Conservation (phyloP, 2,113 vertebrate species). For the Trichomycterus rosablanca region DNA sequence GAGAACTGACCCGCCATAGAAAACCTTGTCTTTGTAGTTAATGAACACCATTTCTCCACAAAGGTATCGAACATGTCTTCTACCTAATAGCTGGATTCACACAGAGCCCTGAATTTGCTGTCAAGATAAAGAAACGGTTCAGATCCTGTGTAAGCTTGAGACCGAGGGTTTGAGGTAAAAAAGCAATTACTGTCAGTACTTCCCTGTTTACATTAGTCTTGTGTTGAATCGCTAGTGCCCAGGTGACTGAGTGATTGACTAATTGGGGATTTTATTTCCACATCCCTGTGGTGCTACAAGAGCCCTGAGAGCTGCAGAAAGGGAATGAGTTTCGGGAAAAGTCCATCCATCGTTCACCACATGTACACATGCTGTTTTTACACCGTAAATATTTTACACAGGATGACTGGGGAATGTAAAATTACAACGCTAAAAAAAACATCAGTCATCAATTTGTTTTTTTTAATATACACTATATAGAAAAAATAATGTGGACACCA, state of each 20-base stretch:
- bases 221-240: conserved; percentile 4
- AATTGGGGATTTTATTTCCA: not conserved
- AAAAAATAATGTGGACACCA: too few species aligned
- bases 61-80: conserved; percentile 4
- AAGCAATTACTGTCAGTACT: conserved; percentile 11
- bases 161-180: conserved; percentile 1
- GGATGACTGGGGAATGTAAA: not conserved
- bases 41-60: conserved; percentile 4
- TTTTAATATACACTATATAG: too few species aligned
- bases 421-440: not conserved
- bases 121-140: conserved; percentile 10
- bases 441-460: not conserved
- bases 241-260: not conserved
- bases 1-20: too few species aligned
- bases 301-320: not conserved
- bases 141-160: not conserved
- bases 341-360: not conserved
- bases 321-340: not conserved
- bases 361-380: conserved; percentile 1
- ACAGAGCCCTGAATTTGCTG: not conserved
- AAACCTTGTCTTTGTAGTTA: conserved; percentile 7
- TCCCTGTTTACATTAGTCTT: conserved; percentile 13
- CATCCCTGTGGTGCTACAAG: not conserved
- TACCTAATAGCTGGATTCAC: conserved; percentile 7
- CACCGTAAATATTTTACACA: not conserved